Base-by-base conservation (phyloP, 2,113 vertebrate species). In the Diglossa brunneiventris region DNA sequence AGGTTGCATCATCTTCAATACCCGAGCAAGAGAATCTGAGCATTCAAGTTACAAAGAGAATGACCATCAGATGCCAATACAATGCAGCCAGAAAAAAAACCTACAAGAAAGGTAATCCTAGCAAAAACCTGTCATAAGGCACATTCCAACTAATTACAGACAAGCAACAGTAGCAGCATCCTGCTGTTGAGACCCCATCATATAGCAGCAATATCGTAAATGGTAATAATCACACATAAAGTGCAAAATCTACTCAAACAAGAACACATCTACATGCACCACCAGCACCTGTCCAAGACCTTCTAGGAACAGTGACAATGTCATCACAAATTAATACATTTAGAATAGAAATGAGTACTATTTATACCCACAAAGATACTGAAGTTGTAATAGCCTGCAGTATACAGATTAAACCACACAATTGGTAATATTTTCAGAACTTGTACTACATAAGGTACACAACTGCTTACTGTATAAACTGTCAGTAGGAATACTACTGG, bases 181-280 rank as follows among this genome's bases (percentile, higher is more conserved):
- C 22, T 15, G 27, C 24, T 27, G 24, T 3, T 8, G 28, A 68
- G n/a, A 73, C 13, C 15, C 3, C 31, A 64, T 35, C 53, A 53
- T 26, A 63, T 8, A 52, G 24, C 49, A 85, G 30, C 44, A 74
- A 2, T 55, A 88, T 30, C 27, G 31, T 12, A 33, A 52, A 86
- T 6, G 3, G 44, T 23, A 68, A 73, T 4, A 30, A 61, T 39
- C 58, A 62, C 33, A 74, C 3, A 42, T 9, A 20, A 44, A 63
- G 53, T 26, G 22, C 59, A 94, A 75, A 56, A 55, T 12, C 1
- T 1, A 22, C 37, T 69, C n/a, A 52, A 83, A 67, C 2, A 20
- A 53, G 27, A 87, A 37, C 15, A 56, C 44, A 64, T 17, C 21
- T 47, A 20, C 6, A 24, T 0, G 1, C 1, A 20, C 1, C 1